phyloP scores from a whole-genome alignment of 2,797 vertebrate species.

The Thalassophryne amazonica region DNA sequence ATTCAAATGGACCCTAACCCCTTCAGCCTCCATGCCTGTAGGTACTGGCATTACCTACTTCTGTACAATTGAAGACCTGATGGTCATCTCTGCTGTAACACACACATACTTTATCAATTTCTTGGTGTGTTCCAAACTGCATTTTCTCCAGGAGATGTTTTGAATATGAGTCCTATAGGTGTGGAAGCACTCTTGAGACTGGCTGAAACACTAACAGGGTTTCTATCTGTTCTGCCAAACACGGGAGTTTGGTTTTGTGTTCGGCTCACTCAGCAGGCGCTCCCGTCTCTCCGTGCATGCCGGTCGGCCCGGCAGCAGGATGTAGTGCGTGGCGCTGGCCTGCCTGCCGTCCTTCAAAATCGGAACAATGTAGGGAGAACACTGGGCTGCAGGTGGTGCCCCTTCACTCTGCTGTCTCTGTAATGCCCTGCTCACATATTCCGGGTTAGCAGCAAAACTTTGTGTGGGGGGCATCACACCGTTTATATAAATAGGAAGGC shows the following conservation, averaged over 20 bases:
- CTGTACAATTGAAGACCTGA: no score
- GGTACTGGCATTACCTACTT: no score
- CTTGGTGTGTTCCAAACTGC: no score
- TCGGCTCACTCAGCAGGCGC: conserved; percentile 83
- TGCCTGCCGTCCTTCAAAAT: conserved; percentile 94
- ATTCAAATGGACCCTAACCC: no score
- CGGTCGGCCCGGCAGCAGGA: conserved; percentile 88
- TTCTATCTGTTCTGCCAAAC: conserved; percentile 75
- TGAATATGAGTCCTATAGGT: no score
- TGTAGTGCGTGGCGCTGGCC: conserved; percentile 93
- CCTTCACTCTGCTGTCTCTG: conserved; percentile 87
- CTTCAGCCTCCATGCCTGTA: no score
- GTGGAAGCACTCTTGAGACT: no score
- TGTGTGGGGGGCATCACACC: conserved; percentile 98
- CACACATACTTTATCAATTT: no score
- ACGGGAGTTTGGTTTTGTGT: conserved; percentile 61
- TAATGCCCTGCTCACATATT: conserved; percentile 91
- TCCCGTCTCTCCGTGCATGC: conserved; percentile 83
- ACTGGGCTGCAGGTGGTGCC: conserved; percentile 48
- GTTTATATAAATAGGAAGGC: conserved; percentile 92
- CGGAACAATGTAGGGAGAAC: conserved; percentile 88
- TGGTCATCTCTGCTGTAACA: no score
- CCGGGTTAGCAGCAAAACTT: conserved; percentile 96
- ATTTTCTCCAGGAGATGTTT: no score
- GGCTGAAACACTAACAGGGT: conserved; percentile 3